These are phyloP conservation scores for Drosophila formosana DNA, from an alignment of 2,888 invertebrate genomes.

Conservation along the genomic window DNA sequence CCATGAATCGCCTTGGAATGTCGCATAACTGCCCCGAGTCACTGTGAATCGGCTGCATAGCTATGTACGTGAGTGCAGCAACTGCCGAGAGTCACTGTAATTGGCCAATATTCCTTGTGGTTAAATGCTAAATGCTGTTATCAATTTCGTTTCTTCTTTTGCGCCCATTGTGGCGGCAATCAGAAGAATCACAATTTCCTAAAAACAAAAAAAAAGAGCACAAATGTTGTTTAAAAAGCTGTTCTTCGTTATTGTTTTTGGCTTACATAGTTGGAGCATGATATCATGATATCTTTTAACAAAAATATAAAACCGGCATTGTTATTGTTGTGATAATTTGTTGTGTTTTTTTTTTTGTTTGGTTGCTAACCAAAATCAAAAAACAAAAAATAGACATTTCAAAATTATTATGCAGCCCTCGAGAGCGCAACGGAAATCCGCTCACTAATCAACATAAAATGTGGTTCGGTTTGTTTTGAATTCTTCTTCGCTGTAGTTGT, in stretches of 20 bases:
- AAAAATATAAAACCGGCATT: conserved; percentile 26
- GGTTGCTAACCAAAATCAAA: conserved; percentile 4
- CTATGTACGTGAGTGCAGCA: conserved; percentile 9
- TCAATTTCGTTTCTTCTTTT: not conserved
- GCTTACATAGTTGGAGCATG: conserved; percentile 31
- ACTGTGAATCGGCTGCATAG: not conserved
- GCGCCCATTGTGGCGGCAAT: conserved; percentile 21
- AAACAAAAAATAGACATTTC: not conserved
- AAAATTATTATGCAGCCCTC: conserved; percentile 2
- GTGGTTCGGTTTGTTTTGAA: conserved; percentile 43
- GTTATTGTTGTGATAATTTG: conserved; percentile 15
- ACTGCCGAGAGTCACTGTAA: conserved; percentile 9
- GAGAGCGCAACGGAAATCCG: conserved; percentile 56
- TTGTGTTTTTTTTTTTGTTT: conserved; percentile 7
- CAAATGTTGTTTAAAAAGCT: conserved; percentile 12
- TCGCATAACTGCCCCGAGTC: conserved; percentile 8
- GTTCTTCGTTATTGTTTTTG: conserved; percentile 6
- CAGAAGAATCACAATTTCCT: not conserved
- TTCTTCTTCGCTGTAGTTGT: conserved; percentile 9
- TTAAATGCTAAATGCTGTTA: conserved; percentile 12
- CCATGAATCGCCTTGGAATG: conserved; percentile 14
- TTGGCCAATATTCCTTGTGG: not conserved
- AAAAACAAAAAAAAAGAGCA: too few species aligned
- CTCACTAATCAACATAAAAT: conserved; percentile 52
- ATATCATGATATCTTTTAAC: conserved; percentile 51